Base-by-base conservation (phyloP, 1,140 invertebrate species). In the Thalassaphorura encarpata region DNA sequence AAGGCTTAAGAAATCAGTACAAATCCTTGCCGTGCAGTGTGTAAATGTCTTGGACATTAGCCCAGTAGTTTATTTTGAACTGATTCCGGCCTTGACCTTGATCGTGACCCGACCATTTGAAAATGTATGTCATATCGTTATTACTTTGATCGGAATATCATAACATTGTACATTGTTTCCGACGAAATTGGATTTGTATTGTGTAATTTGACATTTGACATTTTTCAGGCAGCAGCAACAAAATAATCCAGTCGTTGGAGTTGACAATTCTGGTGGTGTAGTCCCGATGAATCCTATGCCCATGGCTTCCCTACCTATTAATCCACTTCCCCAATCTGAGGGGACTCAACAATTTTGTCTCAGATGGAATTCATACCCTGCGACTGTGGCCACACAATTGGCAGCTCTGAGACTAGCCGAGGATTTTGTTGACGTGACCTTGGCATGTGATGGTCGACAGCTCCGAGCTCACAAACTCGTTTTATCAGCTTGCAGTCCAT, bases 311-410 rank as follows among this genome's bases (percentile, higher is more conserved):
- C 67, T 52, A 61, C 62, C 49, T 18, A 21, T 48, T 8, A 31
- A 42, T 29, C 42, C 51, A 29, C 54, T 52, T 27, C 41, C 18
- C 13, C 54, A 54, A 24, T 52, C 58, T 19, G 76, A 73, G 71
- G 78, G 77, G 71, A 78, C 82, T 69, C 83, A 90, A 79, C 85
- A 89, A 76, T 90, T 89, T 77, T 90, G 87, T 78, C 79, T 90
- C 73, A 81, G 85, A 78, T 91, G 87, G 87, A 89, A 89, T 78
- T 89, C 89, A 77, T 89, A 89, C 80, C 85, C 88, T 75, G 83
- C 83, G 61, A 90, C 62, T 19, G 58, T 64, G 24, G 62, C 62
- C 4, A 64, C 58, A 2, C 58, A 64, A 40, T 43, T 64, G 16
- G 62, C 62, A 55, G 41, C 56, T n/a, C 67, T 73, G 36, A 66